Percentiles rank a stretch among this genome's conserved stretches.
These are phyloP conservation scores for Psittacula echo DNA, from an alignment of 2,797 vertebrate genomes.

Conservation along the genomic window DNA sequence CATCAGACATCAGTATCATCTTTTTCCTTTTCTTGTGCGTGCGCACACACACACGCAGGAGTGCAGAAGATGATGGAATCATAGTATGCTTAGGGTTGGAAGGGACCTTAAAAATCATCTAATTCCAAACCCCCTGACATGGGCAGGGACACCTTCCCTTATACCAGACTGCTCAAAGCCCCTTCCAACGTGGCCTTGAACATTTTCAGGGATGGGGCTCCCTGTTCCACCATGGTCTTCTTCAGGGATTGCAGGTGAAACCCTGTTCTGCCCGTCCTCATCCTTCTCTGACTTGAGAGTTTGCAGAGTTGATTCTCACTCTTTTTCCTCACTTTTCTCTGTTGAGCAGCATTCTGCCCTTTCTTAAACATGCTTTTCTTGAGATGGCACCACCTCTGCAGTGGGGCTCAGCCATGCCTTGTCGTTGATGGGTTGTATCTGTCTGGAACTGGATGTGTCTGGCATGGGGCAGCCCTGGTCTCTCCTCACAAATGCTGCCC, in stretches of 20 bases:
- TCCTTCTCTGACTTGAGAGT: not conserved
- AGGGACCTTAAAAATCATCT: not conserved
- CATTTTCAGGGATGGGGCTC: not conserved
- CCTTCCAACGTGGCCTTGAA: not conserved
- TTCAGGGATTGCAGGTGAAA: not conserved
- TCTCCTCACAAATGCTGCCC: not conserved
- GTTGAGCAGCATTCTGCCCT: not conserved
- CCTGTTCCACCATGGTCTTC: not conserved
- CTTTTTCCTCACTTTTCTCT: not conserved
- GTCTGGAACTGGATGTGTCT: not conserved
- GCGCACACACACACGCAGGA: not conserved
- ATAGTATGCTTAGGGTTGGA: not conserved
- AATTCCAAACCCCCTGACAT: not conserved
- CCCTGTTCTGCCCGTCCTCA: not conserved
- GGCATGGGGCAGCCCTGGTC: rapidly evolving
- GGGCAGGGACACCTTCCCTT: not conserved
- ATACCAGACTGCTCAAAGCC: not conserved
- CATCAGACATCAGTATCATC: not conserved
- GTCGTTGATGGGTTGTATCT: not conserved
- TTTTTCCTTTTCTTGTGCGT: not conserved
- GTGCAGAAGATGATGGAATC: not conserved
- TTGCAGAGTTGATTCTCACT: not conserved
- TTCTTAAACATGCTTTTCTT: not conserved
- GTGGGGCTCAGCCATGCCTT: not conserved
- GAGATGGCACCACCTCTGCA: not conserved